Evolutionary conservation across 2,888 invertebrate genomes (phyloP).

Genomic region (Euspilapteryx auroguttella): DNA sequence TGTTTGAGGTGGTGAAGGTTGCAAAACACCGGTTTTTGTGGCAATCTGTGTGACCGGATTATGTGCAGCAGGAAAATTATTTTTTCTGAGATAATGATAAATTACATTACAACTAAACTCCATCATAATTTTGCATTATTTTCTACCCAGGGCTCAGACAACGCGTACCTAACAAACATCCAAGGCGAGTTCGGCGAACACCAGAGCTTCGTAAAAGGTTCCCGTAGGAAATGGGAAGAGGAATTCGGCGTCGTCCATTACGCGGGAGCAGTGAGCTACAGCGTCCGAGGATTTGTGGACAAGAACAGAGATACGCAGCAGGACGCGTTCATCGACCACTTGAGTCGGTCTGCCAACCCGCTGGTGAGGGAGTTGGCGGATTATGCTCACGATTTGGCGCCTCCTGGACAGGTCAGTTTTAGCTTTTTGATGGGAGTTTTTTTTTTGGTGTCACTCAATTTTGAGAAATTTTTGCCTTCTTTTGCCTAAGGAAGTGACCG

Average conservation of each 20-base stretch:
- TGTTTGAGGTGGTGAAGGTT: no score
- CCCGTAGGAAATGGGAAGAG: slow-evolving; percentile 85
- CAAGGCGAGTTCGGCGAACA: slow-evolving; percentile 86
- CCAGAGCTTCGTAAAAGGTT: slow-evolving; percentile 83
- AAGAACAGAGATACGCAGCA: slow-evolving; percentile 93
- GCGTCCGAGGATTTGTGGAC: slow-evolving; percentile 79
- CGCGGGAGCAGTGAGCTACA: slow-evolving; percentile 86
- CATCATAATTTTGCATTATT: no score
- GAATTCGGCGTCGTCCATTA: slow-evolving; percentile 90
- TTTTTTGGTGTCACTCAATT: no score
- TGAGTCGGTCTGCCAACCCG: slow-evolving; percentile 79
- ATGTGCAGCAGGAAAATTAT: no score
- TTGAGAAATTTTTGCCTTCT: no score
- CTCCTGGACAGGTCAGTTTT: slow-evolving; percentile 65
- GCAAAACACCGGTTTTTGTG: no score
- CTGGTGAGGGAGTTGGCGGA: slow-evolving; percentile 78
- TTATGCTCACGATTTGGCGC: slow-evolving; percentile 51
- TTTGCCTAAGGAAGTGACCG: no score
- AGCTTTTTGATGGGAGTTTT: no score
- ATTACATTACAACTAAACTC: no score
- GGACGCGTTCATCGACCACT: slow-evolving; percentile 88
- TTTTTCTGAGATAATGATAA: no score
- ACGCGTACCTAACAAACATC: slow-evolving; percentile 84
- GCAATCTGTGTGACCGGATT: no score
- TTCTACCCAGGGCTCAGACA: slow-evolving; percentile 82